phyloP scores from a whole-genome alignment of 2,797 vertebrate species.

The Rhyacichthys aspro region DNA sequence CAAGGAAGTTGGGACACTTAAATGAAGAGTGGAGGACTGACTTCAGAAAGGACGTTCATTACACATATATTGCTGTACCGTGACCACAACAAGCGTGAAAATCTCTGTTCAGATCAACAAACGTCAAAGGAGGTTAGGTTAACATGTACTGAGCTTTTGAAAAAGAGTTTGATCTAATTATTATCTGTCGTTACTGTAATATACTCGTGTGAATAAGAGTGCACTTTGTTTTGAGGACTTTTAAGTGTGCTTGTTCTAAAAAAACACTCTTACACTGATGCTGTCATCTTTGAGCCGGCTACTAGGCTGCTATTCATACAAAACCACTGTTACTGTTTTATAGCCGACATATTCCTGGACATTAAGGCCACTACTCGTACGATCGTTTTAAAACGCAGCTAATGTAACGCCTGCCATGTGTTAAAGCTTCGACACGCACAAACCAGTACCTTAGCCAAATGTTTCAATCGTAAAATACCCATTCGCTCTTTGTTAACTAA shows the following conservation, averaged over 20 bases:
- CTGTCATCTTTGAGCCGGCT: constrained; percentile 27
- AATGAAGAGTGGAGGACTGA: background rate
- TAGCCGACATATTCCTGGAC: constrained; percentile 5
- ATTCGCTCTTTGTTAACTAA: background rate
- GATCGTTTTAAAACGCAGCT: constrained; percentile 1
- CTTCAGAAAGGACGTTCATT: too few species aligned
- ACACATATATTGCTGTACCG: too few species aligned
- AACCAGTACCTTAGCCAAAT: too few species aligned
- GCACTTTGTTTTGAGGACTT: constrained; percentile 46
- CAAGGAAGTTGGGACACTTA: constrained; percentile 3
- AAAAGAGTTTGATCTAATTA: constrained; percentile 3
- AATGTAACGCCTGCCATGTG: background rate
- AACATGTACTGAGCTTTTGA: constrained; percentile 8
- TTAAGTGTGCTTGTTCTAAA: constrained; percentile 23
- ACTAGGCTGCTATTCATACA: background rate
- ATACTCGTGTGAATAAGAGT: constrained; percentile 43
- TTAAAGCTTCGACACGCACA: too few species aligned
- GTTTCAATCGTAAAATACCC: background rate
- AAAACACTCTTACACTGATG: constrained; percentile 24
- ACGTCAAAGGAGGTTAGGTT: constrained; percentile 3
- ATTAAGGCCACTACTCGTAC: constrained; percentile 2
- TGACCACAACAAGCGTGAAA: too few species aligned
- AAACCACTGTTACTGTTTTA: constrained; percentile 48
- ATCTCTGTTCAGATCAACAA: constrained; percentile 5
- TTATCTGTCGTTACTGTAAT: constrained; percentile 48